phyloP scores from a whole-genome alignment of 2,113 vertebrate species.

The Gulo gulo region DNA sequence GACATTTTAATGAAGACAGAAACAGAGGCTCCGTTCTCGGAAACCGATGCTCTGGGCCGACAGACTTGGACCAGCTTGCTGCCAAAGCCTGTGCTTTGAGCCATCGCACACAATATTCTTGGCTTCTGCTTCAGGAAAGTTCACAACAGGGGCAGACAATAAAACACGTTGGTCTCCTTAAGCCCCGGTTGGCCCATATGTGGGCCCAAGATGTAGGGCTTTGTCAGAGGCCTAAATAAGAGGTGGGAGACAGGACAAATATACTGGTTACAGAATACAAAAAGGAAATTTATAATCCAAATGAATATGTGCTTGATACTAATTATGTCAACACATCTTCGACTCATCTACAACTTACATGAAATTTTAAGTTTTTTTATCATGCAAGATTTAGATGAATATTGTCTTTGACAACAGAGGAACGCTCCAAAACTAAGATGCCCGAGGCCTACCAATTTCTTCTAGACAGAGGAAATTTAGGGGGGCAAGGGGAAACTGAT shows the following conservation, averaged over 20 bases:
- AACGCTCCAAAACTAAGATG: not conserved
- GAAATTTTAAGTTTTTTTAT: conserved; percentile 11
- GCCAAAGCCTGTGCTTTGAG: not conserved
- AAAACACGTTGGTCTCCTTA: not conserved
- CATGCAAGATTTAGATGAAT: not conserved
- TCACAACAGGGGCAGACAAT: not conserved
- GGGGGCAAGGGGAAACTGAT: not conserved
- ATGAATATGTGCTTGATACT: not conserved
- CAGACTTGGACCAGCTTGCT: not conserved
- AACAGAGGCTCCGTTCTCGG: not conserved
- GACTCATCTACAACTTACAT: not conserved
- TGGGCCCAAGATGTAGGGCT: not conserved
- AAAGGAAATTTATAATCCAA: conserved; percentile 20
- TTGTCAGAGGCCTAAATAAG: not conserved
- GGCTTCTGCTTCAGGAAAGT: not conserved
- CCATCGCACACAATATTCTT: not conserved
- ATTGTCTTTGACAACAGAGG: not conserved
- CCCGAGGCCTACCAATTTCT: not conserved
- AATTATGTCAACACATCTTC: not conserved
- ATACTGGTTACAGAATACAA: not conserved
- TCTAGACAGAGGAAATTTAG: not conserved
- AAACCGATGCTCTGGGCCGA: not conserved
- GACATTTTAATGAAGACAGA: not conserved
- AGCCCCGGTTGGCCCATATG: rapidly evolving
- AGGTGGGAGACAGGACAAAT: not conserved